phyloP scores from a whole-genome alignment of 2,888 invertebrate genomes.

The Agonum fuliginosum region DNA sequence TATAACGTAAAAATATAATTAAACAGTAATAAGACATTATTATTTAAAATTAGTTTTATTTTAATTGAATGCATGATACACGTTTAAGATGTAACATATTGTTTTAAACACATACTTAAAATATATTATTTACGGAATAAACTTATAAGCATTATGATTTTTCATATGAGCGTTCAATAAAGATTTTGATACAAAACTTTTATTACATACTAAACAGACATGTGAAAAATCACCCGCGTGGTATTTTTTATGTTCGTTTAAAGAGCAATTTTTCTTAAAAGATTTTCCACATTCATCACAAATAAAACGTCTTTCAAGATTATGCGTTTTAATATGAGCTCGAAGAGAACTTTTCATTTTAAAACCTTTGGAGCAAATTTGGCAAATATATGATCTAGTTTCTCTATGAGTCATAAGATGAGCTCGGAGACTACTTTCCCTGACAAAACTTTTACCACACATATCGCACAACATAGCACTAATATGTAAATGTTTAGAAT shows the following conservation, averaged over 20 bases:
- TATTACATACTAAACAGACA: slow-evolving; percentile 59
- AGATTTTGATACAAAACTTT: slow-evolving; percentile 54
- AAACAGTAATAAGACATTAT: slow-evolving; percentile 1
- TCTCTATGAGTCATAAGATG: slow-evolving; percentile 70
- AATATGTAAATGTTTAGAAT: slow-evolving; percentile 61
- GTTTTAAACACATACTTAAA: background rate
- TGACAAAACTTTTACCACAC: slow-evolving; percentile 69
- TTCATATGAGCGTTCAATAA: slow-evolving; percentile 57
- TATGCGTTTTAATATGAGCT: slow-evolving; percentile 72
- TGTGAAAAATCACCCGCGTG: slow-evolving; percentile 73
- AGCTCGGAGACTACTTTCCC: slow-evolving; percentile 65
- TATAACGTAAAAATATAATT: slow-evolving; percentile 12
- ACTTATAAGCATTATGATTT: slow-evolving; percentile 51
- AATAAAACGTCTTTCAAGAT: slow-evolving; percentile 71
- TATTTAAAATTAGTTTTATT: slow-evolving; percentile 19
- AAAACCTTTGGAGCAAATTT: slow-evolving; percentile 72
- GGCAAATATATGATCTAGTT: slow-evolving; percentile 66
- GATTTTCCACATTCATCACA: slow-evolving; percentile 76
- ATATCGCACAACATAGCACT: slow-evolving; percentile 69
- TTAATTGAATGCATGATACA: slow-evolving; percentile 7
- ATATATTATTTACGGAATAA: too few relatives aligned
- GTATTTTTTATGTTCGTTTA: slow-evolving; percentile 76
- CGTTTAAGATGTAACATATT: slow-evolving; percentile 1
- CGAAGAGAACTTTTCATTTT: slow-evolving; percentile 71
- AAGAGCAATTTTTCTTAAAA: slow-evolving; percentile 76